These are phyloP conservation scores for Trissoscelio sp. DNA, from an alignment of 2,888 invertebrate genomes.

Conservation along the genomic window DNA sequence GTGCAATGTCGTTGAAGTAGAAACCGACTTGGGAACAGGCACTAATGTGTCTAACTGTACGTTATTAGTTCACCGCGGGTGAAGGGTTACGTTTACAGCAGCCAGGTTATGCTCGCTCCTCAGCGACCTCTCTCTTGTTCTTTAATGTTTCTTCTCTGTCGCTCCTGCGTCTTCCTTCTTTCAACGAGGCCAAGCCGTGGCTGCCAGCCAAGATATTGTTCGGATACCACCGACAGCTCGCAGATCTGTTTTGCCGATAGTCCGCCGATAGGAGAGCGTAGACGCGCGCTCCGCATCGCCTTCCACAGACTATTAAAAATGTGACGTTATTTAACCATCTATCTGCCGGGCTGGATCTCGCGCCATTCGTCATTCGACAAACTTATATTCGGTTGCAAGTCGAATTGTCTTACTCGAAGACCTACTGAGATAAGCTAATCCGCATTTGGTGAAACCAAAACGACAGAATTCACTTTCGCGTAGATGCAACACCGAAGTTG, in stretches of 20 bases:
- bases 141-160: slow-evolving; percentile 22
- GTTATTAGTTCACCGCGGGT: slow-evolving; percentile 75
- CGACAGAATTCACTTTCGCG: slow-evolving; percentile 48
- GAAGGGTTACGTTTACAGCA: slow-evolving; percentile 75
- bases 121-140: slow-evolving; percentile 44
- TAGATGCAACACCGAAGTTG: not conserved
- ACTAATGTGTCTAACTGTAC: slow-evolving; percentile 75
- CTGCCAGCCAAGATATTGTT: slow-evolving; percentile 76
- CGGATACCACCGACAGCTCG: slow-evolving; percentile 76
- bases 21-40: slow-evolving; percentile 31
- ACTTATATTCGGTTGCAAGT: slow-evolving; percentile 69
- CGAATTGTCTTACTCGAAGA: slow-evolving; percentile 55
- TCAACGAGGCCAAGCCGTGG: slow-evolving; percentile 40
- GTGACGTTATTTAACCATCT: slow-evolving; percentile 76
- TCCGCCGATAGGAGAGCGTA: slow-evolving; percentile 71
- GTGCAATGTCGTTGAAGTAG: slow-evolving; percentile 24
- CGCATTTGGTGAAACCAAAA: slow-evolving; percentile 3
- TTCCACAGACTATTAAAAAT: slow-evolving; percentile 75
- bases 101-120: slow-evolving; percentile 54
- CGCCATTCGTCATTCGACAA: slow-evolving; percentile 75
- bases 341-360: slow-evolving; percentile 71
- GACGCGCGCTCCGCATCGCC: slow-evolving; percentile 68
- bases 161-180: slow-evolving; percentile 25
- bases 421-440: slow-evolving; percentile 54
- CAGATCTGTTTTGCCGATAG: slow-evolving; percentile 78